phyloP scores from a whole-genome alignment of 2,113 vertebrate species.

The Anser cygnoides region DNA sequence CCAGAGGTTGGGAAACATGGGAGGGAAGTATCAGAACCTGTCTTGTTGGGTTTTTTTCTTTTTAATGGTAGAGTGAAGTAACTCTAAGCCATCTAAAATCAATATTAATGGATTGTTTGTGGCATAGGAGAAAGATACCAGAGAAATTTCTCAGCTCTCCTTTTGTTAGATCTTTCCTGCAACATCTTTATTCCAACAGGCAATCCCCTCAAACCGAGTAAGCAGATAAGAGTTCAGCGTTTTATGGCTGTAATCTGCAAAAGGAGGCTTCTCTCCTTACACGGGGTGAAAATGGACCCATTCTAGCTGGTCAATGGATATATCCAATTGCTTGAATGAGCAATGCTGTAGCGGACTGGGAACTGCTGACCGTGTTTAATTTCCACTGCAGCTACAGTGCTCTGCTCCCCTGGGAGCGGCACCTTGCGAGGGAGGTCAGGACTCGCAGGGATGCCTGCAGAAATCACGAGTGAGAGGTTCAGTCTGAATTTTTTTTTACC shows the following conservation, averaged over 20 bases:
- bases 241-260: neutral
- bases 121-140: neutral
- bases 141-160: neutral
- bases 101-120: neutral
- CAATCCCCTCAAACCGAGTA: neutral
- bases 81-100: neutral
- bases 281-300: neutral
- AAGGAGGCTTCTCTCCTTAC: neutral
- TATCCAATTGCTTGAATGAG: neutral
- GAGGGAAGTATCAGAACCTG: neutral
- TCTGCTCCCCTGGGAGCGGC: neutral
- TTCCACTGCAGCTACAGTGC: neutral
- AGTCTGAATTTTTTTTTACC: neutral
- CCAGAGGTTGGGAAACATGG: neutral
- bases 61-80: neutral
- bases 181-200: neutral
- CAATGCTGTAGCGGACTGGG: neutral
- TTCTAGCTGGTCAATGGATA: neutral
- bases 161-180: neutral
- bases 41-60: neutral
- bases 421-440: neutral
- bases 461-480: neutral
- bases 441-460: neutral
- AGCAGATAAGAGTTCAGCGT: neutral
- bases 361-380: constrained; percentile 11